Conservation (phyloP, 1,140 invertebrate species). For the Pseudoatta argentina region DNA sequence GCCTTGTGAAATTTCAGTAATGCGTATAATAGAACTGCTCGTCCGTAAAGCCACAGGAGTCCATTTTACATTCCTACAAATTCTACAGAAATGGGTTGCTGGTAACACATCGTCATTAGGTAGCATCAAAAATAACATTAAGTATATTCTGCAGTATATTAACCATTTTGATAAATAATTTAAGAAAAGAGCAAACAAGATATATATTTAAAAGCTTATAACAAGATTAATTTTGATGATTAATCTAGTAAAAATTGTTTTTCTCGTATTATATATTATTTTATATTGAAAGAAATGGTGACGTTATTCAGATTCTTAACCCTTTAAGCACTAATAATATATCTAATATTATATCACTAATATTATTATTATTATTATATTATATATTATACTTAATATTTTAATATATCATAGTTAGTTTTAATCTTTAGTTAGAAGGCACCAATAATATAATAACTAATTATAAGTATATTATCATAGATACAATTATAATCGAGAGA, state of each 20-base stretch:
- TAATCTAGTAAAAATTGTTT: not conserved
- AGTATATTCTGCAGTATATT: not conserved
- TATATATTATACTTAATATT: no score
- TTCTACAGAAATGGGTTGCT: not conserved
- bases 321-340: not conserved
- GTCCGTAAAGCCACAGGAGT: constrained; percentile 23
- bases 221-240: not conserved
- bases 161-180: not conserved
- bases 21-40: constrained; percentile 26
- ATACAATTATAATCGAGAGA: constrained; percentile 21
- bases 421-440: not conserved
- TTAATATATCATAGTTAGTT: not conserved
- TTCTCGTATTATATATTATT: not conserved
- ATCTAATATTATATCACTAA: not conserved
- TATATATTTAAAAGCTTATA: not conserved
- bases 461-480: not conserved
- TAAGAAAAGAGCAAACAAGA: not conserved
- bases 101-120: not conserved
- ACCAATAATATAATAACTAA: not conserved
- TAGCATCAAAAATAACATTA: constrained; percentile 11
- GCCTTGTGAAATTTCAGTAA: constrained; percentile 55
- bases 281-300: not conserved
- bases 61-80: not conserved
- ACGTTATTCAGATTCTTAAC: not conserved
- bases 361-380: no score